Evolutionary conservation across 2,113 vertebrate species (phyloP), one percentile per base, ranked within the genome.

Genomic region (Gymnocephalus cernua): DNA sequence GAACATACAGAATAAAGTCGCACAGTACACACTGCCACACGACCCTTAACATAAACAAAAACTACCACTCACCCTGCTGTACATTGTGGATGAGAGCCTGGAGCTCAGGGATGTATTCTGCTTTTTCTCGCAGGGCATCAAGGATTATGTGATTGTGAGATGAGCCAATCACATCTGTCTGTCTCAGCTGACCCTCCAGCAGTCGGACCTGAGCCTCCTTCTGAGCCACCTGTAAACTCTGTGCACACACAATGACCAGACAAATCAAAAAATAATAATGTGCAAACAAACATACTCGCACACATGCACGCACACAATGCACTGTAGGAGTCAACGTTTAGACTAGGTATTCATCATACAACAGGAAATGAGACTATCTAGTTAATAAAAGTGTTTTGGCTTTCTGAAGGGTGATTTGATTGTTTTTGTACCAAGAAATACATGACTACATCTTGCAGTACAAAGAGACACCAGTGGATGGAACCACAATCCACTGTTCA

Each of bases 161-260:
- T 0, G 97, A 95, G 88, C 95, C 92, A 0, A 96, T 96, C 87
- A 96, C 64, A 4, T 99, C 98, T 0, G 95, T 95, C 93, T 99
- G 98, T 78, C 95, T 94, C 89, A 99, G 94, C 25, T 98, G 97
- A 2, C 97, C 98, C 84, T 99, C 98, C 83, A 99, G 89, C 70
- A 99, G 95, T 3, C 98, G 93, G 79, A 99, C 96, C 95, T 99
- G 98, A 3, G 97, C 95, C 74, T 99, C 98, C 82, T 97, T 99
- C 93, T 99, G 98, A 9, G 97, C 97, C 70, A 98, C 98, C 82
- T 98, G 97, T 71, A 99, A 93, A 35, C 97, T 98, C 98, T 99
- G 86, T 0, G 23, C 13, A 12, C 23, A 56, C 41, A 75, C 44
- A 65, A 15, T 29, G 0, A 53, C 13, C 45, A 12, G 3, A 74